Evolutionary conservation across 2,797 vertebrate genomes (phyloP).

Genomic region (Gouania willdenowi): DNA sequence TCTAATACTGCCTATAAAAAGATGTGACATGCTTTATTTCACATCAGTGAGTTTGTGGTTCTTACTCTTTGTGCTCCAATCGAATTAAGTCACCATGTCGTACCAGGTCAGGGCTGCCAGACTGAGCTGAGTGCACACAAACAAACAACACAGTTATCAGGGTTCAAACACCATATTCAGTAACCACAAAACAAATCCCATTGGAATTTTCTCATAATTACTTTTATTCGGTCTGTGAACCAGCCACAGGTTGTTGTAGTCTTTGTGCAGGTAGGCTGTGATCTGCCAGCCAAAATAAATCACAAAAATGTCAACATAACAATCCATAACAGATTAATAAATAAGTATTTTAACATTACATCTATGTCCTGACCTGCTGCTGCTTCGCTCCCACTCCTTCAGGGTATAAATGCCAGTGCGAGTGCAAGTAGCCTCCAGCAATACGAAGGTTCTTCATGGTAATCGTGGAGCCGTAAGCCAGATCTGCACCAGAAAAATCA

Average conservation of each 20-base stretch:
- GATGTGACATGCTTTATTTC: too few relatives aligned
- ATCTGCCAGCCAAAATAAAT: conserved; percentile 73
- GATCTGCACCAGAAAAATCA: conserved; percentile 66
- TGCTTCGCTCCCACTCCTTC: conserved; percentile 89
- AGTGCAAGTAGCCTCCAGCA: conserved; percentile 94
- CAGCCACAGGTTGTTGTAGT: conserved; percentile 94
- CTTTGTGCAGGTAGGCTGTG: conserved; percentile 95
- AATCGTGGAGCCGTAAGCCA: conserved; percentile 91
- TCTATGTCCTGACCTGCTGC: conserved; percentile 83
- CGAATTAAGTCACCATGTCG: conserved; percentile 89
- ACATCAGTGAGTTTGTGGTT: too few relatives aligned
- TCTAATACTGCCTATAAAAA: too few relatives aligned
- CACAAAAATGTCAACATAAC: not conserved
- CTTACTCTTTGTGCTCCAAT: conserved; percentile 92
- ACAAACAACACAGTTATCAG: conserved; percentile 2
- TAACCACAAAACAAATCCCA: not conserved
- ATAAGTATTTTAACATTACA: not conserved
- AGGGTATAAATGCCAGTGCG: conserved; percentile 94
- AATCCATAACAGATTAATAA: not conserved
- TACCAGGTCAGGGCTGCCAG: conserved; percentile 80
- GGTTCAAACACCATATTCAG: too few relatives aligned
- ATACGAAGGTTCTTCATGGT: conserved; percentile 93
- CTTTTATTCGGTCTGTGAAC: conserved; percentile 80
- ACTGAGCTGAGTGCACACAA: conserved; percentile 63
- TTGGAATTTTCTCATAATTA: conserved; percentile 72